These are phyloP conservation scores for Heterodera filipjevi DNA, from an alignment of 2,888 invertebrate species.

Conservation along the genomic window DNA sequence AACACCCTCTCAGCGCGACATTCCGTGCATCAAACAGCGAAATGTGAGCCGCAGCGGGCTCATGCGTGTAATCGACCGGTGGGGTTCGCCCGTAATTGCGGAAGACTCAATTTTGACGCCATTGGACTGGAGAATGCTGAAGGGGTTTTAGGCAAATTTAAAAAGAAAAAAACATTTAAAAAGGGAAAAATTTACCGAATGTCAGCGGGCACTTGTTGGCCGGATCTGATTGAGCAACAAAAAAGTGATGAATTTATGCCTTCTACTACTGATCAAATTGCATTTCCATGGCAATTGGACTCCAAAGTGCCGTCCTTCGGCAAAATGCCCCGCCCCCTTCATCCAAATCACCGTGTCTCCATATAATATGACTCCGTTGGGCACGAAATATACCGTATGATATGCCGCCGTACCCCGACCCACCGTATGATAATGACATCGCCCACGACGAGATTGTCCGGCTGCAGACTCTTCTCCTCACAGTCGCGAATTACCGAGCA, in stretches of 20 bases:
- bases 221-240: conserved; percentile 41
- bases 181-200: conserved; percentile 42
- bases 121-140: conserved; percentile 62
- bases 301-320: too few species aligned
- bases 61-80: conserved; percentile 49
- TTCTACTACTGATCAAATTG: background rate
- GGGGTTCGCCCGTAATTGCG: conserved; percentile 41
- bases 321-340: background rate
- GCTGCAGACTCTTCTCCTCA: conserved; percentile 75
- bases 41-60: conserved; percentile 49
- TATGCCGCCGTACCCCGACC: too few species aligned
- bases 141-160: background rate
- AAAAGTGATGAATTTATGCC: too few species aligned
- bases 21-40: conserved; percentile 59
- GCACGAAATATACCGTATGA: too few species aligned
- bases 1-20: conserved; percentile 62
- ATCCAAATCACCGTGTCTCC: too few species aligned
- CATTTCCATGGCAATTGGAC: background rate
- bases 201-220: conserved; percentile 62
- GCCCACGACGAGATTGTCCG: conserved; percentile 64
- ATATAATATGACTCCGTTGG: too few species aligned
- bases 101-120: conserved; percentile 63
- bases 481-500: conserved; percentile 78
- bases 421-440: conserved; percentile 62
- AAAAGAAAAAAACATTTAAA: background rate